Evolutionary conservation across 2,888 invertebrate genomes (phyloP).

Genomic region (Romanomermis culicivorax): DNA sequence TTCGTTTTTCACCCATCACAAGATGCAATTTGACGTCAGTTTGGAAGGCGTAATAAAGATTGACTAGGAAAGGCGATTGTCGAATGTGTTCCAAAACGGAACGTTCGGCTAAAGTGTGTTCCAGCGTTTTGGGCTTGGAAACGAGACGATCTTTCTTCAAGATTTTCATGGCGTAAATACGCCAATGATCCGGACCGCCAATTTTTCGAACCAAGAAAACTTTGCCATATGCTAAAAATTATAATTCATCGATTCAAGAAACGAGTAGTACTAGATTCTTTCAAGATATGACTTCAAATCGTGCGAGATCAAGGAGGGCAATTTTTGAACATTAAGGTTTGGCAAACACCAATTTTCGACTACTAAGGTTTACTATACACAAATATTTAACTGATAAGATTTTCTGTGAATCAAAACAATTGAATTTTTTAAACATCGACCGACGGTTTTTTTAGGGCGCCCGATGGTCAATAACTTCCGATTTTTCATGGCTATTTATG

Average conservation of each 20-base stretch:
- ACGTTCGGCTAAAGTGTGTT: conserved; percentile 87
- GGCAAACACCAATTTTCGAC: not conserved
- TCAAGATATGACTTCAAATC: not conserved
- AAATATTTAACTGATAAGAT: too few species aligned
- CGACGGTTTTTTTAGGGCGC: too few species aligned
- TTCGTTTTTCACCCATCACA: conserved; percentile 62
- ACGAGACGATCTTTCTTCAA: conserved; percentile 18
- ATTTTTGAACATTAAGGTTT: not conserved
- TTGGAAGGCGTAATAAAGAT: conserved; percentile 92
- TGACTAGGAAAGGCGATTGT: conserved; percentile 82
- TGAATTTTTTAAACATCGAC: too few species aligned
- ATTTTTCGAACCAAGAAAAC: conserved; percentile 79
- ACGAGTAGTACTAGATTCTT: not conserved
- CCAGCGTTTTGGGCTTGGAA: conserved; percentile 71
- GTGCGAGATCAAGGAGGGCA: not conserved
- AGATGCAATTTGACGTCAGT: conserved; percentile 86
- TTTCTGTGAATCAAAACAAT: too few species aligned
- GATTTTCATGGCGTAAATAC: conserved; percentile 93
- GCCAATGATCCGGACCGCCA: conserved; percentile 56
- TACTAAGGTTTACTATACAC: not conserved
- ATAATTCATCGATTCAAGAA: conserved; percentile 5
- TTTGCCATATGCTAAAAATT: conserved; percentile 61
- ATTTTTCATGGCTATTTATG: too few species aligned
- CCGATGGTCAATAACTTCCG: too few species aligned
- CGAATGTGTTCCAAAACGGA: conserved; percentile 85